Evolutionary conservation across 1,140 invertebrate genomes (phyloP), one percentile per base, ranked within the genome.

Genomic region (Philotrypesis tridentata): DNA sequence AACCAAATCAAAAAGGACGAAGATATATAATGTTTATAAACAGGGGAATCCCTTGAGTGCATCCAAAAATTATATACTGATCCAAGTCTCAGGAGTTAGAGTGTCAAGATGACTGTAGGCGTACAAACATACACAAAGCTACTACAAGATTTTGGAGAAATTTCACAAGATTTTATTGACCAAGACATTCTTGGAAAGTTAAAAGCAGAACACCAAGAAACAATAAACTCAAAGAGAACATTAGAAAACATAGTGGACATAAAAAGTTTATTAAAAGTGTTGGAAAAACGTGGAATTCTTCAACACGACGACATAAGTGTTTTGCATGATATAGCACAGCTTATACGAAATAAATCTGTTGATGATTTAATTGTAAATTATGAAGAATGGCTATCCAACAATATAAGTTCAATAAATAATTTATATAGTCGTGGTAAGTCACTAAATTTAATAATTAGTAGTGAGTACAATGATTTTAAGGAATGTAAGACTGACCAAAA

Each of bases 201-300:
- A 17, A 90, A 90, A 82, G 11, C 43, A 6, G 23, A 83, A 68
- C 89, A 87, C 71, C 27, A 55, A 17, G 11, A 74, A 68, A 12
- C 67, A 8, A 89, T 91, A 48, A 71, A 87, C 70, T 90, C 89
- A 14, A 83, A 68, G 40, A 85, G 89, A 3, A 82, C 73, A 63
- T 71, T 83, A 1, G 87, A 88, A 29, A 72, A 82, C 1, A 87
- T 90, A 29, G 85, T 83, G 12, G 67, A 87, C 72, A 55, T 91
- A 6, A 82, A 80, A 21, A 70, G 33, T 25, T 85, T 92, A 37
- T 55, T 91, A 37, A 85, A 83, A 72, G 55, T 88, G 8, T 78
- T 92, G 7, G 89, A 91, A 82, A 90, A 90, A 79, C 83, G 89
- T 6, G 82, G 84, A 67, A 37, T 82, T 70, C 37, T 91, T 11